phyloP scores from a whole-genome alignment of 2,113 vertebrate genomes.

The Ammospiza caudacuta region DNA sequence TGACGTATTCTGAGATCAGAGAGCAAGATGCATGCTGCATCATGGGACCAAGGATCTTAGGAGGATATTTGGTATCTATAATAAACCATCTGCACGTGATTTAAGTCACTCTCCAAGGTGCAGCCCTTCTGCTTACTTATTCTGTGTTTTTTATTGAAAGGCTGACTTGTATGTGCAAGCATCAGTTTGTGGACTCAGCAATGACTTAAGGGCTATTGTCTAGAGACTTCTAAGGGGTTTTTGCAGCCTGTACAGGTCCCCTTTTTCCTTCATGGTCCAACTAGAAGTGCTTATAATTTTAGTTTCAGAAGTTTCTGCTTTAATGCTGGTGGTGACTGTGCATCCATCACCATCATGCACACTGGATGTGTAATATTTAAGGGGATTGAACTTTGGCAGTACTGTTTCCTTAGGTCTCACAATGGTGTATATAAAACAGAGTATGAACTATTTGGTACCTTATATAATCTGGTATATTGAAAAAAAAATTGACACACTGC shows the following conservation, averaged over 20 bases:
- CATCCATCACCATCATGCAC: background rate
- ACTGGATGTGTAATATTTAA: background rate
- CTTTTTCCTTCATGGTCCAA: background rate
- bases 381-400: background rate
- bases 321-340: too few relatives aligned
- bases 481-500: background rate
- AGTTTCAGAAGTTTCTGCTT: background rate
- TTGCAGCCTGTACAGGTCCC: background rate
- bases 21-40: rapidly evolving
- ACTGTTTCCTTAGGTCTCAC: background rate
- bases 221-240: background rate
- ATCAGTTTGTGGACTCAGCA: background rate
- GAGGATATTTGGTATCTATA: background rate
- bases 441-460: background rate
- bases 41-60: background rate
- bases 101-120: background rate
- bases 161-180: background rate
- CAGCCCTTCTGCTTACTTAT: background rate
- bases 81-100: background rate
- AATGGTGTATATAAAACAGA: background rate
- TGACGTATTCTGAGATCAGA: background rate
- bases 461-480: background rate
- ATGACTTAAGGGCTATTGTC: background rate
- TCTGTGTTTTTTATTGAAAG: background rate
- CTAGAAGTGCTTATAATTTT: background rate